These are phyloP conservation scores for Rhea pennata DNA, from an alignment of 2,113 vertebrate species.

Conservation along the genomic window DNA sequence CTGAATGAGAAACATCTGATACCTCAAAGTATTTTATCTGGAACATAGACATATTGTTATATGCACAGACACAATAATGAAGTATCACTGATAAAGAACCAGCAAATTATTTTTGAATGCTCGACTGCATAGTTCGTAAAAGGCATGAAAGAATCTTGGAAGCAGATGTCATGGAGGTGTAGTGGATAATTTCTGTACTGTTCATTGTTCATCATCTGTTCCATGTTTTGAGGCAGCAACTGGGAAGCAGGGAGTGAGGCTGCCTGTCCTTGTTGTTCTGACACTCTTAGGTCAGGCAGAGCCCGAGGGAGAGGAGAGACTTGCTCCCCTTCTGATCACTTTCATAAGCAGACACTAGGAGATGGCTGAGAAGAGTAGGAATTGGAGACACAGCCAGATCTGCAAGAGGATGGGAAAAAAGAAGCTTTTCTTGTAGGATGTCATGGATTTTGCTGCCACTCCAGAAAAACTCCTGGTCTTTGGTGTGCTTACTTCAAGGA, in stretches of 20 bases:
- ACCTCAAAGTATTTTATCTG: not conserved
- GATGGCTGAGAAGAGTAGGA: not conserved
- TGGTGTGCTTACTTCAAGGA: not conserved
- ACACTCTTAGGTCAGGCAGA: no score
- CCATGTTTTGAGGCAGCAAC: no score
- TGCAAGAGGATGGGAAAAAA: not conserved
- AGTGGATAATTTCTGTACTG: no score
- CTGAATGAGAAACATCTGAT: not conserved
- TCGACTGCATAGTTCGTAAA: not conserved
- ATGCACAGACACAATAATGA: not conserved
- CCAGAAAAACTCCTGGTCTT: not conserved
- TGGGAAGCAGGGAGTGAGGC: no score
- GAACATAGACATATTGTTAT: not conserved
- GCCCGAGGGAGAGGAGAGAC: no score
- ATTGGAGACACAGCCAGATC: not conserved
- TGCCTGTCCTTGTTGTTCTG: no score
- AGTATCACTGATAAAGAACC: not conserved
- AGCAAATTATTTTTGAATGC: not conserved
- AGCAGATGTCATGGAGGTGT: no score
- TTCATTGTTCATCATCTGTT: no score
- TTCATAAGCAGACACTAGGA: not conserved
- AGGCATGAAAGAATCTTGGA: not conserved
- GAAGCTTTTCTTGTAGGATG: not conserved
- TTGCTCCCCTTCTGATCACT: not conserved
- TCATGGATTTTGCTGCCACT: not conserved